These are phyloP conservation scores for Miltochrista miniata DNA, from an alignment of 2,888 invertebrate genomes.

Conservation along the genomic window DNA sequence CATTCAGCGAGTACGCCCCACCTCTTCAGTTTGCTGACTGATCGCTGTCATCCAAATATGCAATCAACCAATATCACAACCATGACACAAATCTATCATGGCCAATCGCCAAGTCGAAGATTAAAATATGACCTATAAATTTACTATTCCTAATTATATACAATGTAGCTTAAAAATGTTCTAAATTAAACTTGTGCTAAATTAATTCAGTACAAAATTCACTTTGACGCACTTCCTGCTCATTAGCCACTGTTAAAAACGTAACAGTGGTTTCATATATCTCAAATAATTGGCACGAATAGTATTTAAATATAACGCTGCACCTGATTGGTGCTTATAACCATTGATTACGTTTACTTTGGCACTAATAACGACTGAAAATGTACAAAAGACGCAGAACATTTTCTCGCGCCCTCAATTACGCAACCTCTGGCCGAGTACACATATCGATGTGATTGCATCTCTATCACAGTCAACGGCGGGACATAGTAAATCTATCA, in stretches of 20 bases:
- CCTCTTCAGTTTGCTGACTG: slow-evolving; percentile 56
- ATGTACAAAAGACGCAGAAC: slow-evolving; percentile 68
- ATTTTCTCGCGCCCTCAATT: slow-evolving; percentile 59
- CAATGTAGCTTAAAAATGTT: not conserved
- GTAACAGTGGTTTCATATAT: slow-evolving; percentile 37
- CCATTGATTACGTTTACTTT: slow-evolving; percentile 57
- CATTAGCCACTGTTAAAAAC: slow-evolving; percentile 17
- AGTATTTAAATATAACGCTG: slow-evolving; percentile 67
- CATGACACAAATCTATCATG: slow-evolving; percentile 65
- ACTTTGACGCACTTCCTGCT: slow-evolving; percentile 19
- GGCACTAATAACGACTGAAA: slow-evolving; percentile 65
- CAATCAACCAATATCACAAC: slow-evolving; percentile 54
- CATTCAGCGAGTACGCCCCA: slow-evolving; percentile 54
- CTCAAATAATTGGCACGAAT: slow-evolving; percentile 68
- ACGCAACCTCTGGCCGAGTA: slow-evolving; percentile 59
- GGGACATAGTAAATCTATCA: slow-evolving; percentile 52
- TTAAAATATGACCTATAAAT: slow-evolving; percentile 25
- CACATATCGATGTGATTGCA: slow-evolving; percentile 46
- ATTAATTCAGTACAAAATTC: slow-evolving; percentile 13
- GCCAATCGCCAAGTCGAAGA: slow-evolving; percentile 54
- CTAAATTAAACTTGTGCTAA: slow-evolving; percentile 1
- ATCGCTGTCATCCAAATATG: slow-evolving; percentile 59
- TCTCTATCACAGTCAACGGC: slow-evolving; percentile 53
- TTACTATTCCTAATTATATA: slow-evolving; percentile 15
- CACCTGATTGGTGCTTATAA: slow-evolving; percentile 72